Percentiles rank a stretch among this genome's conserved stretches.
phyloP scores from a whole-genome alignment of 2,888 invertebrate genomes.

The Drosophila eohydei region DNA sequence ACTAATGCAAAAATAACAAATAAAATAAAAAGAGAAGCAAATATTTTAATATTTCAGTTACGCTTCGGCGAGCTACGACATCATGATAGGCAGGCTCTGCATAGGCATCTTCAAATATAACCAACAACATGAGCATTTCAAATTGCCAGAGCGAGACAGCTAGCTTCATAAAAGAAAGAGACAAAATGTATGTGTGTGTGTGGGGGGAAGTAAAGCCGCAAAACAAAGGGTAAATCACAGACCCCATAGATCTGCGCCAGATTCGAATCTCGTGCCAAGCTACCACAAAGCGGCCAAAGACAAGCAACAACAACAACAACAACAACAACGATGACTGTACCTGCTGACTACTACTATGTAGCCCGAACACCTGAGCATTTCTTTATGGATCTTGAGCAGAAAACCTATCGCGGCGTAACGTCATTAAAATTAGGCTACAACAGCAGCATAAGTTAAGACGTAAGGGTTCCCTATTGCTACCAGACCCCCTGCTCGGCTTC shows the following conservation, averaged over 20 bases:
- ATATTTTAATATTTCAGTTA: conserved; percentile 80
- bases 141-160: conserved; percentile 41
- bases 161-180: conserved; percentile 16
- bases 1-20: conserved; percentile 23
- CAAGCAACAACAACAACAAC: conserved; percentile 14
- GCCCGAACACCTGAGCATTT: conserved; percentile 75
- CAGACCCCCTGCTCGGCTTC: conserved; percentile 35
- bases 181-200: conserved; percentile 8
- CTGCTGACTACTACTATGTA: conserved; percentile 18
- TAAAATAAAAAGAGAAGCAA: conserved; percentile 37
- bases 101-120: conserved; percentile 71
- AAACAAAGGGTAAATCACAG: conserved; percentile 74
- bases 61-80: conserved; percentile 79
- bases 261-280: conserved; percentile 73
- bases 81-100: conserved; percentile 75
- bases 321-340: conserved; percentile 50
- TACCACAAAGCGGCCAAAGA: conserved; percentile 57
- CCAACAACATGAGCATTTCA: conserved; percentile 45
- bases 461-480: conserved; percentile 44
- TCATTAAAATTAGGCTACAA: conserved; percentile 80
- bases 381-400: conserved; percentile 80
- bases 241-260: conserved; percentile 50
- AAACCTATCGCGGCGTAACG: conserved; percentile 80
- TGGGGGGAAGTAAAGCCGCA: conserved; percentile 40
- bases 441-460: conserved; percentile 55